phyloP scores from a whole-genome alignment of 1,140 invertebrate species.

The Gryllus bimaculatus region DNA sequence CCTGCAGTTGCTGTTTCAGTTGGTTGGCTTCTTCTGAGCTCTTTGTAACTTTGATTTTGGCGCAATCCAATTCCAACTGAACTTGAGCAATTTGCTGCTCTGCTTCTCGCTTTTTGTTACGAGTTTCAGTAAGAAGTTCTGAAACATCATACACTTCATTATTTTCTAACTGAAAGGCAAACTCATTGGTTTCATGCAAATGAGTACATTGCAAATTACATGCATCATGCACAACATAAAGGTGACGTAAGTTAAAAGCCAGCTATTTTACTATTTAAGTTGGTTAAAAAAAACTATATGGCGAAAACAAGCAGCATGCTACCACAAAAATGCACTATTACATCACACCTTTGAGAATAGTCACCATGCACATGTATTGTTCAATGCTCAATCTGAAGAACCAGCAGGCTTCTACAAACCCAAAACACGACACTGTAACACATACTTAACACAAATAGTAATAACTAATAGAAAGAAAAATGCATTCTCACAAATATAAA shows the following conservation, averaged over 20 bases:
- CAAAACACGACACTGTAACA: slow-evolving; percentile 13
- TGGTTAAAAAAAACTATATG: background rate
- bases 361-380: slow-evolving; percentile 21
- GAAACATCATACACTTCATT: background rate
- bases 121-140: slow-evolving; percentile 27
- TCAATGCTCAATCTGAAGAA: slow-evolving; percentile 19
- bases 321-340: background rate
- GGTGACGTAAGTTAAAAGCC: too few relatives aligned
- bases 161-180: background rate
- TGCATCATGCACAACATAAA: too few relatives aligned
- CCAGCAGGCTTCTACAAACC: slow-evolving; percentile 12
- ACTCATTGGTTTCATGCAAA: background rate
- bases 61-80: slow-evolving; percentile 28
- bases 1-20: slow-evolving; percentile 26
- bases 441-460: slow-evolving; percentile 11
- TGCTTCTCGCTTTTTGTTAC: slow-evolving; percentile 24
- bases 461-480: slow-evolving; percentile 8
- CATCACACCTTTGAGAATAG: slow-evolving; percentile 20
- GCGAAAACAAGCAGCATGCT: background rate
- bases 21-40: slow-evolving; percentile 32
- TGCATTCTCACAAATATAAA: background rate
- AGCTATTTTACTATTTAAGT: too few relatives aligned
- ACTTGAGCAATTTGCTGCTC: slow-evolving; percentile 32
- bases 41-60: slow-evolving; percentile 26
- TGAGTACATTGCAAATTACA: too few relatives aligned